Conservation (phyloP, 1,140 invertebrate genomes). For the Mylabris phalerata region DNA sequence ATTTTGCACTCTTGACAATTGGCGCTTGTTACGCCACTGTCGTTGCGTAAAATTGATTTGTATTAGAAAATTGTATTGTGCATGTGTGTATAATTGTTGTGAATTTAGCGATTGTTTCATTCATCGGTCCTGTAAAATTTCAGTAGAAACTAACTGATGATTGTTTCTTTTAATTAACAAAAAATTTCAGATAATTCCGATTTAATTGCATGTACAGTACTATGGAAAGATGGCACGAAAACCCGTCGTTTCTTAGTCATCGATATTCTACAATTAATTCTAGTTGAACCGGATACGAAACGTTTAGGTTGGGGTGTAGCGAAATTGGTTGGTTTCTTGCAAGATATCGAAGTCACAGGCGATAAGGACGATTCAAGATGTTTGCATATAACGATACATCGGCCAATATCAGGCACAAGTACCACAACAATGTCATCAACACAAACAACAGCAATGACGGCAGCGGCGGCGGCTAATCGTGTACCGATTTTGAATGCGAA, state of each 20-base stretch:
- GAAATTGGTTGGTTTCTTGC: constrained; percentile 84
- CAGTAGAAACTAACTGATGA: constrained; percentile 25
- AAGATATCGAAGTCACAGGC: constrained; percentile 76
- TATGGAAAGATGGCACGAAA: constrained; percentile 82
- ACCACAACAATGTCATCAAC: constrained; percentile 19
- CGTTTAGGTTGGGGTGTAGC: constrained; percentile 94
- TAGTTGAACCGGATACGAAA: constrained; percentile 92
- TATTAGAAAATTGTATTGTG: too few relatives aligned
- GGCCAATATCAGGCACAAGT: constrained; percentile 55
- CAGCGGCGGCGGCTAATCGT: constrained; percentile 46
- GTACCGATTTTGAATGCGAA: constrained; percentile 80
- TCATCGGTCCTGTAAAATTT: constrained; percentile 13
- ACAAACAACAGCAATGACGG: too few relatives aligned
- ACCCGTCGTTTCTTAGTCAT: constrained; percentile 91
- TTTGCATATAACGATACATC: constrained; percentile 90
- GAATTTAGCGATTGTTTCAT: constrained; percentile 25
- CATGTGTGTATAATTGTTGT: neutral
- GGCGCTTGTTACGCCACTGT: too few relatives aligned
- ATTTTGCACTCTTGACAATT: too few relatives aligned
- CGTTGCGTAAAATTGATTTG: too few relatives aligned
- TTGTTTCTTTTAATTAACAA: constrained; percentile 12
- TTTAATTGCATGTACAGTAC: constrained; percentile 90
- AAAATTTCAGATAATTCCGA: constrained; percentile 85
- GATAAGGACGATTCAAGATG: constrained; percentile 97
- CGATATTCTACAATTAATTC: constrained; percentile 87